Evolutionary conservation across 1,140 invertebrate genomes (phyloP).

Genomic region (Zaprionus tsacasi): DNA sequence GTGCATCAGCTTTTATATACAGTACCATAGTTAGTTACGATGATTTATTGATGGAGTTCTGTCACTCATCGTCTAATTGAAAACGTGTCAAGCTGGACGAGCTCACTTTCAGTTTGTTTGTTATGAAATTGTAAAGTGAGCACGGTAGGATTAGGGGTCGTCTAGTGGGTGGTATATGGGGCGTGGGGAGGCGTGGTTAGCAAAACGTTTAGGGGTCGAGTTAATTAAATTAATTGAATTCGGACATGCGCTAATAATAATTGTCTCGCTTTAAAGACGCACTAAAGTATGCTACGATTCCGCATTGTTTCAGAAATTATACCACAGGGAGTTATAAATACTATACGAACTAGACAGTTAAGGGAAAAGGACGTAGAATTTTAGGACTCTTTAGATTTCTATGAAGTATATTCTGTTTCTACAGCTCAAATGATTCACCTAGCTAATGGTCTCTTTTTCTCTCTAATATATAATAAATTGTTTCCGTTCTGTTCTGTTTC

Average conservation of each 20-base stretch:
- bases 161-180: too few species aligned
- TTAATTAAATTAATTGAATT: conserved; percentile 74
- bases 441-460: neutral
- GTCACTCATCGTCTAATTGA: conserved; percentile 57
- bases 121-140: conserved; percentile 66
- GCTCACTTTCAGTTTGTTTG: conserved; percentile 41
- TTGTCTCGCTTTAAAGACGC: conserved; percentile 22
- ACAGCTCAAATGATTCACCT: too few species aligned
- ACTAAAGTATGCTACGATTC: conserved; percentile 16
- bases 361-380: too few species aligned
- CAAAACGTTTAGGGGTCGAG: conserved; percentile 25
- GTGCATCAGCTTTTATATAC: conserved; percentile 54
- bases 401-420: neutral
- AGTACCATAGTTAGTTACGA: neutral
- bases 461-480: too few species aligned
- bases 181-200: neutral
- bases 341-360: neutral
- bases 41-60: conserved; percentile 57
- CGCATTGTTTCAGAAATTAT: neutral
- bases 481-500: too few species aligned
- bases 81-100: conserved; percentile 55
- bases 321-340: conserved; percentile 7
- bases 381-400: neutral
- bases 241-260: conserved; percentile 41
- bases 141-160: neutral